phyloP scores from a whole-genome alignment of 2,113 vertebrate genomes.

The Sterrhoptilus dennistouni region DNA sequence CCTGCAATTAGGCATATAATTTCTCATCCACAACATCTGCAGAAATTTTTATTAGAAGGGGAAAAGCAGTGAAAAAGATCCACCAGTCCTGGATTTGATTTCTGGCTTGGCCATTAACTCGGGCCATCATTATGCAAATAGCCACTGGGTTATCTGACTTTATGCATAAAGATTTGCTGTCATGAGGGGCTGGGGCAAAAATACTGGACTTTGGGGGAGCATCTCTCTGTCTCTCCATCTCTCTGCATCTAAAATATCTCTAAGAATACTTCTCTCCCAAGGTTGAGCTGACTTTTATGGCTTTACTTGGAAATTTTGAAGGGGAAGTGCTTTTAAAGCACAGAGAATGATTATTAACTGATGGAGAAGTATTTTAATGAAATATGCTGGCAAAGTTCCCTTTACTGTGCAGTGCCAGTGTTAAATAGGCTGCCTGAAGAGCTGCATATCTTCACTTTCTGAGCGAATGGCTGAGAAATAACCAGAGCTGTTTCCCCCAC shows the following conservation, averaged over 20 bases:
- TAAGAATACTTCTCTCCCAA: background rate
- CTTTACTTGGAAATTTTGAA: constrained; percentile 18
- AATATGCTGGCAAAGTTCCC: constrained; percentile 33
- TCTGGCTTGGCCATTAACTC: background rate
- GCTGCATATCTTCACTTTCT: background rate
- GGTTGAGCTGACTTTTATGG: constrained; percentile 15
- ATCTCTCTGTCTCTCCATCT: background rate
- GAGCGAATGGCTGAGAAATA: background rate
- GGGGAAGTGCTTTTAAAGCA: background rate
- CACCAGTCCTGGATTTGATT: background rate
- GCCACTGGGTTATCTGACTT: background rate
- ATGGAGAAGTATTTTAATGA: constrained; percentile 51
- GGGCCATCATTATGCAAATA: background rate
- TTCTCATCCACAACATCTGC: background rate
- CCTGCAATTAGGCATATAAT: background rate
- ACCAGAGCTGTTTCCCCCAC: background rate
- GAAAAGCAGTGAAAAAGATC: background rate
- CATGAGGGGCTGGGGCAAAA: background rate
- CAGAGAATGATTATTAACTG: constrained; percentile 22
- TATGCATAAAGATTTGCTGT: background rate
- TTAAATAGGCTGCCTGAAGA: constrained; percentile 30
- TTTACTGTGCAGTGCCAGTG: background rate
- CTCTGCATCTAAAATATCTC: background rate
- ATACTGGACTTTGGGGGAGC: background rate
- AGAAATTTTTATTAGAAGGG: constrained; percentile 10